Conservation (phyloP, 2,797 vertebrate genomes). For the Lithobates pipiens region DNA sequence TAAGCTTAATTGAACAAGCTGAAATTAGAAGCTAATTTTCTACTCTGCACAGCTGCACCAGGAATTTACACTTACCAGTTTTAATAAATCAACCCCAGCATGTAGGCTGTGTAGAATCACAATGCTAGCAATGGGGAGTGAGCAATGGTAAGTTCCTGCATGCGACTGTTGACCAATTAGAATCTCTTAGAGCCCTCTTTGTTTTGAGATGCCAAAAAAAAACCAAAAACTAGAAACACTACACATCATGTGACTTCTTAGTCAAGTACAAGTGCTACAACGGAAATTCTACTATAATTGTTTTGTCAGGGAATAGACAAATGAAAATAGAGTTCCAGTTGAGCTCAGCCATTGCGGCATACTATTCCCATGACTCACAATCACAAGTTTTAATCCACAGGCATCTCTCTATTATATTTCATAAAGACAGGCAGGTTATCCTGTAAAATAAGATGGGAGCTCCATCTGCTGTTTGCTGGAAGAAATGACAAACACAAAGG, state of each 20-base stretch:
- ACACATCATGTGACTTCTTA: conserved; percentile 7
- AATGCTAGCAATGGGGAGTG: too few relatives aligned
- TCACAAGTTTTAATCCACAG: conserved; percentile 33
- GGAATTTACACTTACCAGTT: too few relatives aligned
- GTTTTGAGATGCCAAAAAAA: too few relatives aligned
- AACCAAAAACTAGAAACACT: too few relatives aligned
- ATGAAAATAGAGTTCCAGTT: neutral
- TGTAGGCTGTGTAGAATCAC: too few relatives aligned
- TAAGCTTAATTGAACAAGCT: too few relatives aligned
- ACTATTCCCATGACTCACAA: conserved; percentile 27
- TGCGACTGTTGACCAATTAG: too few relatives aligned
- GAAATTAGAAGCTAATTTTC: too few relatives aligned
- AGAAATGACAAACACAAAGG: neutral
- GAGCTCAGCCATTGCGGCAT: conserved; percentile 18
- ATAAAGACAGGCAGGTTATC: neutral
- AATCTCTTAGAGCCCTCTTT: too few relatives aligned
- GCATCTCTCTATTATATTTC: neutral
- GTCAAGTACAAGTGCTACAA: neutral
- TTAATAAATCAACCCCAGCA: too few relatives aligned
- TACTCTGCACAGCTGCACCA: too few relatives aligned
- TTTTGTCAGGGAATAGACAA: neutral
- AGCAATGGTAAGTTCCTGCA: too few relatives aligned
- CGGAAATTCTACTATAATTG: neutral
- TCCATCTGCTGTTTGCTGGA: conserved; percentile 17
- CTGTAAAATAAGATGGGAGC: neutral